phyloP scores from a whole-genome alignment of 2,113 vertebrate genomes.

The Thamnaconus septentrionalis region DNA sequence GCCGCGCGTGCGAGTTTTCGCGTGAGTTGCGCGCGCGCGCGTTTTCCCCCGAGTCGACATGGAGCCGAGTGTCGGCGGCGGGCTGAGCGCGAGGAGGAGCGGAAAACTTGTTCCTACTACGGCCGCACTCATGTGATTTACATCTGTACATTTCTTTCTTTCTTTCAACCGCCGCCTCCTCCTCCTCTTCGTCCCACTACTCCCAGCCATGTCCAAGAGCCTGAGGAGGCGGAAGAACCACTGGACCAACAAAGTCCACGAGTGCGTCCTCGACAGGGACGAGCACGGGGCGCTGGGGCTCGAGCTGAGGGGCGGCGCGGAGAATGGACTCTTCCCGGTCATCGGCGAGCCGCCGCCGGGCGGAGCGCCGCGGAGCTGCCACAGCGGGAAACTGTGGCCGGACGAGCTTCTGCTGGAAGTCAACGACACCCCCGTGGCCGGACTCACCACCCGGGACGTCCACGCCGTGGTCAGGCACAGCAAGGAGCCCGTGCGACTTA shows the following conservation, averaged over 20 bases:
- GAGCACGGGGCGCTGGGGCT: slow-evolving; percentile 86
- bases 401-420: slow-evolving; percentile 93
- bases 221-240: slow-evolving; percentile 92
- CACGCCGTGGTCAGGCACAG: slow-evolving; percentile 94
- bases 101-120: slow-evolving; percentile 40
- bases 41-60: slow-evolving; percentile 56
- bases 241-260: slow-evolving; percentile 96
- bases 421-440: slow-evolving; percentile 95
- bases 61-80: no score
- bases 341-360: slow-evolving; percentile 86
- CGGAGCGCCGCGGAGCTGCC: slow-evolving; percentile 75
- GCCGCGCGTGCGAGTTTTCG: slow-evolving; percentile 53
- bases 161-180: neutral
- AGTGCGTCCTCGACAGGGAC: slow-evolving; percentile 86
- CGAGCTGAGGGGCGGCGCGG: slow-evolving; percentile 91
- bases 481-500: slow-evolving; percentile 93
- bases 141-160: no score
- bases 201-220: slow-evolving; percentile 89
- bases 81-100: slow-evolving; percentile 2
- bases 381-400: slow-evolving; percentile 82
- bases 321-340: slow-evolving; percentile 93
- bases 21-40: slow-evolving; percentile 19
- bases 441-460: slow-evolving; percentile 93
- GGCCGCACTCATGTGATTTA: slow-evolving; percentile 53
- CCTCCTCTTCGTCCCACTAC: neutral